Conservation (phyloP, 2,888 invertebrate genomes). For the Trachelus troglodyta region DNA sequence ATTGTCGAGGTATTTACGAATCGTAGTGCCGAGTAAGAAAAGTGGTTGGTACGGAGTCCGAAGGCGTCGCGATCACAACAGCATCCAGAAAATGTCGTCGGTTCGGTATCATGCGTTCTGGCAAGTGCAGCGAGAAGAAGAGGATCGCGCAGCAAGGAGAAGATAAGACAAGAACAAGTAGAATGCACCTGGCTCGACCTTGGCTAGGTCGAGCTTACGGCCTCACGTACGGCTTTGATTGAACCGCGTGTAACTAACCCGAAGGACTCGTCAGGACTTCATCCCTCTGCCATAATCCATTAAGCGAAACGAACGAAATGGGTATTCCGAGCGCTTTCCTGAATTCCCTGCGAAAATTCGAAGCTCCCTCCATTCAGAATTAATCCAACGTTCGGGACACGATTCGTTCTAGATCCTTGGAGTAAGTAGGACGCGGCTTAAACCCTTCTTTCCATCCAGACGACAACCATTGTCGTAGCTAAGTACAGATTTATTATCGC, state of each 20-base stretch:
- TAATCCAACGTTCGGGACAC: constrained; percentile 46
- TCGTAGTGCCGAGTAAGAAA: neutral
- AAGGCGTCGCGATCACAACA: neutral
- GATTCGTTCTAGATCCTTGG: constrained; percentile 53
- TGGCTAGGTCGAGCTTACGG: constrained; percentile 62
- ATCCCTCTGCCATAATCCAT: neutral
- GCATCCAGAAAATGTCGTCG: constrained; percentile 56
- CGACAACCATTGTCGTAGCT: constrained; percentile 54
- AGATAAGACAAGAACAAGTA: constrained; percentile 62
- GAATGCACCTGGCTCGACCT: constrained; percentile 62
- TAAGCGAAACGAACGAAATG: neutral
- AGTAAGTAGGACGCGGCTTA: constrained; percentile 55
- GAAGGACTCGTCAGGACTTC: neutral
- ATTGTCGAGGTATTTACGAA: neutral
- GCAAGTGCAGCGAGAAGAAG: neutral
- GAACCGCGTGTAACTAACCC: constrained; percentile 39
- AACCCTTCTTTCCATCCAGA: constrained; percentile 54
- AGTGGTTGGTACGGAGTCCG: neutral
- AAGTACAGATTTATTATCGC: constrained; percentile 60
- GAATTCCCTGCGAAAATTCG: neutral
- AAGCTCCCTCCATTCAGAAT: constrained; percentile 42
- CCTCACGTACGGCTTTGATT: constrained; percentile 56
- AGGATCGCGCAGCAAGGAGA: constrained; percentile 28
- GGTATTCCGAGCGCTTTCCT: neutral
- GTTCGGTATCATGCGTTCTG: constrained; percentile 46